phyloP scores from a whole-genome alignment of 2,797 vertebrate genomes.

The Cichlasoma orientale region DNA sequence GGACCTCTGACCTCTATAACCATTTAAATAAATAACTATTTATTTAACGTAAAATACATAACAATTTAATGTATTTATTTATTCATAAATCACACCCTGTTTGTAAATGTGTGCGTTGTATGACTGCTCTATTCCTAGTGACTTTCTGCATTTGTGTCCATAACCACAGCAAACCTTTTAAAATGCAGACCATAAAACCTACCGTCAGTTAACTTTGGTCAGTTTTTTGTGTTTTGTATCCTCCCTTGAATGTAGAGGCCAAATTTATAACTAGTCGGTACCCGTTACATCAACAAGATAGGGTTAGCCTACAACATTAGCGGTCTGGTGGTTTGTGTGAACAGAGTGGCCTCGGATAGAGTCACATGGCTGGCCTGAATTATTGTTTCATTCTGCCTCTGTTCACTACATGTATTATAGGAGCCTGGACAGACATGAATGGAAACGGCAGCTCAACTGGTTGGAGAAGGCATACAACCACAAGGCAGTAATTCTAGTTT shows the following conservation, averaged over 20 bases:
- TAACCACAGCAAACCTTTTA: background rate
- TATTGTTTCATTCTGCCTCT: background rate
- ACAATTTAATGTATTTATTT: background rate
- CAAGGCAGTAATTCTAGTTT: background rate
- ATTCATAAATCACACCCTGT: background rate
- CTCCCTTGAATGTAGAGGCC: background rate
- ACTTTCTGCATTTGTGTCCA: background rate
- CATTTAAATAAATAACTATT: no score
- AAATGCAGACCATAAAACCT: background rate
- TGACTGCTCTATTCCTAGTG: background rate
- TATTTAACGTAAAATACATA: no score
- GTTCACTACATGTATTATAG: conserved; percentile 6
- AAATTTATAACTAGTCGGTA: background rate
- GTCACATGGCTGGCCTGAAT: background rate
- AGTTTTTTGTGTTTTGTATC: background rate
- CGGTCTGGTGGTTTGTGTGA: background rate
- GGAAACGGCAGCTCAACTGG: background rate
- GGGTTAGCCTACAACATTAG: conserved; percentile 6
- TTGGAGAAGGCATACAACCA: background rate
- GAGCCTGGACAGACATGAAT: conserved; percentile 1
- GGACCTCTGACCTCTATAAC: no score
- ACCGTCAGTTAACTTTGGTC: background rate
- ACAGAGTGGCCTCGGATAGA: background rate
- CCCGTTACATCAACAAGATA: background rate
- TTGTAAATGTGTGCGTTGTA: background rate